These are phyloP conservation scores for Oreochromis tanganicae DNA, from an alignment of 2,113 vertebrate genomes.

Conservation along the genomic window DNA sequence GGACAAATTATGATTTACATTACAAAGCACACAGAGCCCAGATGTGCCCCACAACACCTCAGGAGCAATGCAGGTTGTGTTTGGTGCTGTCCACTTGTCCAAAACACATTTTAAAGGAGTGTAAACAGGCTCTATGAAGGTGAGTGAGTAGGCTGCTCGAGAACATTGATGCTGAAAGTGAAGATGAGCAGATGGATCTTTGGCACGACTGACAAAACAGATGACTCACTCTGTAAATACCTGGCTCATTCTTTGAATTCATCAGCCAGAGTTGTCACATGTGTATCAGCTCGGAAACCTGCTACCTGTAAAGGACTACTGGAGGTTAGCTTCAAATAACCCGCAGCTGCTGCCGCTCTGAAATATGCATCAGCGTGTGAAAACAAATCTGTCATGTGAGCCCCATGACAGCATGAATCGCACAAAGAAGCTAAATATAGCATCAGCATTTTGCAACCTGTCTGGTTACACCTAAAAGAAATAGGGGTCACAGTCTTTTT, in stretches of 20 bases:
- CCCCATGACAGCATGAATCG: not conserved
- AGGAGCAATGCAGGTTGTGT: not conserved
- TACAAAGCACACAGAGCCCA: not conserved
- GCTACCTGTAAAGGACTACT: not conserved
- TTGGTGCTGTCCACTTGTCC: not conserved
- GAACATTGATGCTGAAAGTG: not conserved
- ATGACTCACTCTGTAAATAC: not conserved
- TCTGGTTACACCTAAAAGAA: not conserved
- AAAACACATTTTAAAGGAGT: not conserved
- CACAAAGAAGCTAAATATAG: slow-evolving; percentile 40
- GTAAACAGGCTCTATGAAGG: not conserved
- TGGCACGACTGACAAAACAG: not conserved
- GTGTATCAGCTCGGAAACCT: not conserved
- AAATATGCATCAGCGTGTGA: not conserved
- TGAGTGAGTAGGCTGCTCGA: not conserved
- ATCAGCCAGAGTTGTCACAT: not conserved
- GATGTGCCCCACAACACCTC: not conserved
- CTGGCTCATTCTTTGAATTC: not conserved
- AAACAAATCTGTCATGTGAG: slow-evolving; percentile 20
- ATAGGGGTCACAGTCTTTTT: not conserved
- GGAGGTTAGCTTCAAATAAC: not conserved
- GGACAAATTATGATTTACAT: not conserved
- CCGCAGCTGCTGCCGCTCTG: not conserved
- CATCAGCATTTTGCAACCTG: slow-evolving; percentile 2
- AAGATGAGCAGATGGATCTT: slow-evolving; percentile 12